phyloP scores from a whole-genome alignment of 2,797 vertebrate species.

The Psittacula derbiana region DNA sequence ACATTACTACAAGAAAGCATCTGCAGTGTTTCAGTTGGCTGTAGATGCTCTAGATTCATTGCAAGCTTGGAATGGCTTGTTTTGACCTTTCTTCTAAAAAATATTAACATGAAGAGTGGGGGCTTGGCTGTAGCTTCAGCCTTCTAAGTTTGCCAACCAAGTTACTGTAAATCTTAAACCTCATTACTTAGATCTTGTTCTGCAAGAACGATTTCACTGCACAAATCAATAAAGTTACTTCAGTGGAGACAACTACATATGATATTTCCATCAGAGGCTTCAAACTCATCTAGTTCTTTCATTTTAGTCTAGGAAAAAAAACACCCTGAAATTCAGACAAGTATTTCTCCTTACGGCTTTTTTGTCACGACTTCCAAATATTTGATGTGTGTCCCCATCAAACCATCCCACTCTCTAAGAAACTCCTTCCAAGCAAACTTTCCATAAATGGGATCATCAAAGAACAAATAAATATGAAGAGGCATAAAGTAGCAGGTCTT shows the following conservation, averaged over 20 bases:
- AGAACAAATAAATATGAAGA: background rate
- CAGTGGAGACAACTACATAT: background rate
- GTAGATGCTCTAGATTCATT: background rate
- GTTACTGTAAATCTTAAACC: constrained; percentile 32
- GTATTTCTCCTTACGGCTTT: background rate
- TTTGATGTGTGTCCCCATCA: background rate
- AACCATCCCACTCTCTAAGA: background rate
- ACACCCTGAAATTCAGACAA: background rate
- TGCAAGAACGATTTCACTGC: constrained; percentile 21
- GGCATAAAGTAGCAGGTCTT: background rate
- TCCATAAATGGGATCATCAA: background rate
- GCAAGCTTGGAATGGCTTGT: background rate
- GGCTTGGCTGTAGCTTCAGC: constrained; percentile 16
- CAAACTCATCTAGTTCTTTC: background rate
- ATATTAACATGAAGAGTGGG: constrained; percentile 7
- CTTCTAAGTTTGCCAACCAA: background rate
- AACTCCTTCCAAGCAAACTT: background rate
- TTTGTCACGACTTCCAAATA: background rate
- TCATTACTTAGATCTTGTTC: constrained; percentile 22
- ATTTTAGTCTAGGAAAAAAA: background rate
- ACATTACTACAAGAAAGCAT: background rate
- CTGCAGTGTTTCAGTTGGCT: background rate
- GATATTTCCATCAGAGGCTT: constrained; percentile 8
- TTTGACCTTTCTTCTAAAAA: constrained; percentile 27
- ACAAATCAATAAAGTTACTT: constrained; percentile 46